Percentiles rank a stretch among this genome's conserved stretches.
These are phyloP conservation scores for Scaptomyza cyrtandrae DNA, from an alignment of 2,888 invertebrate genomes.

Conservation along the genomic window DNA sequence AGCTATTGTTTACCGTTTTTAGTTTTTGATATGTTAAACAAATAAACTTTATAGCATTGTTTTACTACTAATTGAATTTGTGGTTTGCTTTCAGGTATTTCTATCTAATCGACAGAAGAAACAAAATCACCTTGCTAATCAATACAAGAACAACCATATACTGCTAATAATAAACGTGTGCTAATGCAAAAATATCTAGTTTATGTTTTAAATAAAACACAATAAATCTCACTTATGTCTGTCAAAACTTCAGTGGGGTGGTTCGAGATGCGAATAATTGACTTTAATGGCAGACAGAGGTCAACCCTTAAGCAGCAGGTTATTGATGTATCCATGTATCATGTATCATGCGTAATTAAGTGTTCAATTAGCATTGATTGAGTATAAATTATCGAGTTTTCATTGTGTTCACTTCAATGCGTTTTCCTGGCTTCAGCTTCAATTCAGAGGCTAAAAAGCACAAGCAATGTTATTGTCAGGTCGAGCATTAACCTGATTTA, in stretches of 20 bases:
- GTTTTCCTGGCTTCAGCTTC: constrained; percentile 11
- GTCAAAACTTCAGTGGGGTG: not conserved
- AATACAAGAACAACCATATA: not conserved
- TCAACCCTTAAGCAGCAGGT: not conserved
- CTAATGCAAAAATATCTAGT: not conserved
- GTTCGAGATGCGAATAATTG: constrained; percentile 1
- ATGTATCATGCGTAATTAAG: constrained; percentile 28
- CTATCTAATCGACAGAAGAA: too few relatives aligned
- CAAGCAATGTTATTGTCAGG: constrained; percentile 24
- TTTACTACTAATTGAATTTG: not conserved
- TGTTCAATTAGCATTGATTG: constrained; percentile 64
- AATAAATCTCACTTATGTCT: not conserved
- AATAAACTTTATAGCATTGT: not conserved
- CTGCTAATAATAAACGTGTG: not conserved
- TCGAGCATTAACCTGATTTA: constrained; percentile 11
- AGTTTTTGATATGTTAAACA: constrained; percentile 1
- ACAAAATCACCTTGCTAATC: not conserved
- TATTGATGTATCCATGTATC: not conserved
- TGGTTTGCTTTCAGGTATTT: too few relatives aligned
- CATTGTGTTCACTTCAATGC: constrained; percentile 10
- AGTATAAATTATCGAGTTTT: constrained; percentile 43
- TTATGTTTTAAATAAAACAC: not conserved
- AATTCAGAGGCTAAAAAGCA: constrained; percentile 1
- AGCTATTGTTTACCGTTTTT: not conserved
- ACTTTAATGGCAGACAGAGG: constrained; percentile 3